Conservation (phyloP, 30 jellyfish, hydroid and myxozoan genomes). For the Pseudorhiza aurosa region DNA sequence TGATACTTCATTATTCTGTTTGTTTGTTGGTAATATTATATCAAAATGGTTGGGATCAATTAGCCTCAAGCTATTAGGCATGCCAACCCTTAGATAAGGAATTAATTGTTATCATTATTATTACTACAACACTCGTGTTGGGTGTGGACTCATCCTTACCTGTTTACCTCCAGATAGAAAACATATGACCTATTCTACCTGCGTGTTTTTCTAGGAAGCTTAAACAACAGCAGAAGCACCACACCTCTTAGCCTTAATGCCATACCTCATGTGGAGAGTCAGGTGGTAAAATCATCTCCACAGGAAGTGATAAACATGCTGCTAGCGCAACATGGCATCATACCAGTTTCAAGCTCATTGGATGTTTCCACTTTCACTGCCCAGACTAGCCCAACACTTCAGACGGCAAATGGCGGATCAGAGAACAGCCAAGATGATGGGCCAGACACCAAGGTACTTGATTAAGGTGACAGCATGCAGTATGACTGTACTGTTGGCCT, state of each 20-base stretch:
- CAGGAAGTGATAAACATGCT: conserved; percentile 62
- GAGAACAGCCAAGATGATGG: not conserved
- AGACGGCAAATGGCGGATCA: not conserved
- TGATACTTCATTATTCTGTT: too few relatives aligned
- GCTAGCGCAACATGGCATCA: conserved; percentile 55
- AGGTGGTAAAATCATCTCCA: conserved; percentile 16
- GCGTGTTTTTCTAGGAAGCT: not conserved
- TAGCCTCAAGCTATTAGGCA: too few relatives aligned
- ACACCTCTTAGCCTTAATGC: conserved; percentile 64
- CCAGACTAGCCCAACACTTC: conserved; percentile 31
- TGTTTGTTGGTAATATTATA: too few relatives aligned
- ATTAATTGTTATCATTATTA: too few relatives aligned
- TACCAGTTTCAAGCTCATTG: conserved; percentile 22
- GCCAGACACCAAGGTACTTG: conserved; percentile 23
- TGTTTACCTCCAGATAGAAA: too few relatives aligned
- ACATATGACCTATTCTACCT: too few relatives aligned
- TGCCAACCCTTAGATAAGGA: too few relatives aligned
- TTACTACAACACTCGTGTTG: too few relatives aligned
- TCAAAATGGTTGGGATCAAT: too few relatives aligned
- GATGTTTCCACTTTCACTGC: conserved; percentile 42
- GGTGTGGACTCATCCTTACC: too few relatives aligned
- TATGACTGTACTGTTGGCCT: too few relatives aligned
- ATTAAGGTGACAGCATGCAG: too few relatives aligned
- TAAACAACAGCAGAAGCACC: conserved; percentile 23
- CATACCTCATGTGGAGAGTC: conserved; percentile 19